Percentiles rank a stretch among this genome's conserved stretches.
Evolutionary conservation across 2,797 vertebrate genomes (phyloP).

Genomic region (Amazona finschi): DNA sequence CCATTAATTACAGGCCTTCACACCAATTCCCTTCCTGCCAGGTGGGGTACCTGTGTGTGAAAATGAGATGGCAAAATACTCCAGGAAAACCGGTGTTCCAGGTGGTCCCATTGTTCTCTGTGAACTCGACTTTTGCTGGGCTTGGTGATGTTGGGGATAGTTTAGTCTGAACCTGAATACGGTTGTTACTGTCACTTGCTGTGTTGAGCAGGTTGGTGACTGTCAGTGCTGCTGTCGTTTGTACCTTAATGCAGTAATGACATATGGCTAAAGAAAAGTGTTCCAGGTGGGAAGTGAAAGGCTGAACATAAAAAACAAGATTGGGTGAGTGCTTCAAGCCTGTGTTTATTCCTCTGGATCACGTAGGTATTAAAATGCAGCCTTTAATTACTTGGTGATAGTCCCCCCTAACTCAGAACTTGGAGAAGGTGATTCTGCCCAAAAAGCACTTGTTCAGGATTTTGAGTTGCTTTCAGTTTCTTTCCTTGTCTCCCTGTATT

Average conservation of each 20-base stretch:
- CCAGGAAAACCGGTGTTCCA: background rate
- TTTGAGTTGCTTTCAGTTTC: background rate
- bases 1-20: background rate
- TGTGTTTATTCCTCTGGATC: background rate
- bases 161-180: background rate
- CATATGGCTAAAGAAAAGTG: background rate
- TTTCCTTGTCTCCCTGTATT: fast-evolving
- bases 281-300: background rate
- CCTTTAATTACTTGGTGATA: background rate
- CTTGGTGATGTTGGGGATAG: background rate
- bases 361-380: background rate
- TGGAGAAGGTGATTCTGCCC: background rate
- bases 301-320: background rate
- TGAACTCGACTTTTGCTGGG: fast-evolving
- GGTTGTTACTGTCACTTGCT: background rate
- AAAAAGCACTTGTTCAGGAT: background rate
- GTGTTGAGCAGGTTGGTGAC: background rate
- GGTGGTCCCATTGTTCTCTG: fast-evolving
- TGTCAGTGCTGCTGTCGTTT: background rate
- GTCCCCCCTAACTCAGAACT: background rate
- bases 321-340: background rate
- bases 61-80: background rate
- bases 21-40: background rate
- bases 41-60: background rate
- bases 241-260: background rate